These are phyloP conservation scores for Fistularia tabacaria DNA, from an alignment of 2,797 vertebrate genomes.

Conservation along the genomic window DNA sequence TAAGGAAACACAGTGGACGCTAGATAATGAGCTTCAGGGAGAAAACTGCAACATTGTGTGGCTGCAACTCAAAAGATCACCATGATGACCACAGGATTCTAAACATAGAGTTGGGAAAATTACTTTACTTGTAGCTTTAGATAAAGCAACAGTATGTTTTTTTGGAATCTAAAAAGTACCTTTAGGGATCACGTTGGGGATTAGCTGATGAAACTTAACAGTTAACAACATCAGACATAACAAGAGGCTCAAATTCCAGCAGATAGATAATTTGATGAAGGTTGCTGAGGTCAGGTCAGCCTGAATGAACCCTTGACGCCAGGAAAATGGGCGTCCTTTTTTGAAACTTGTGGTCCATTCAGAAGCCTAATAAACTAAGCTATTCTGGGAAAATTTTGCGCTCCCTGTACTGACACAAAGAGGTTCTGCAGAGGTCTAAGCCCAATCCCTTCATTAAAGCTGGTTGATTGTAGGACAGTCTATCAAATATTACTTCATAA, in stretches of 20 bases:
- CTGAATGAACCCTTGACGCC: constrained; percentile 12
- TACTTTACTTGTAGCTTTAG: not conserved
- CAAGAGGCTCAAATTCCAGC: not conserved
- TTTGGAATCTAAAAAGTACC: not conserved
- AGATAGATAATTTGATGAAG: constrained; percentile 10
- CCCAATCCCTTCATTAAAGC: not conserved
- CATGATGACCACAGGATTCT: not conserved
- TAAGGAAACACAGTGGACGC: not conserved
- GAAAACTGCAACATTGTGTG: constrained; percentile 1
- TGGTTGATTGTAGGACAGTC: not conserved
- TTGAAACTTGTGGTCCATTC: constrained; percentile 11
- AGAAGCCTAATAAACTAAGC: constrained; percentile 6
- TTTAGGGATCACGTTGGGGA: not conserved
- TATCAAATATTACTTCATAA: not conserved
- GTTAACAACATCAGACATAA: not conserved
- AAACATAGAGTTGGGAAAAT: not conserved
- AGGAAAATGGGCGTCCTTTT: constrained; percentile 15
- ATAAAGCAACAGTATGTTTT: not conserved
- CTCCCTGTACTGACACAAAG: constrained; percentile 1
- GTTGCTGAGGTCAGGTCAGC: constrained; percentile 20
- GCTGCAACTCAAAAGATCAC: not conserved
- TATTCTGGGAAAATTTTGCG: constrained; percentile 10
- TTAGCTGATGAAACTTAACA: not conserved
- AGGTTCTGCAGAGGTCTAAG: not conserved
- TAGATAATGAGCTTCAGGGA: not conserved